Percentiles rank a stretch among this genome's conserved stretches.
phyloP scores from a whole-genome alignment of 1,140 invertebrate genomes.

The Ostrea edulis region DNA sequence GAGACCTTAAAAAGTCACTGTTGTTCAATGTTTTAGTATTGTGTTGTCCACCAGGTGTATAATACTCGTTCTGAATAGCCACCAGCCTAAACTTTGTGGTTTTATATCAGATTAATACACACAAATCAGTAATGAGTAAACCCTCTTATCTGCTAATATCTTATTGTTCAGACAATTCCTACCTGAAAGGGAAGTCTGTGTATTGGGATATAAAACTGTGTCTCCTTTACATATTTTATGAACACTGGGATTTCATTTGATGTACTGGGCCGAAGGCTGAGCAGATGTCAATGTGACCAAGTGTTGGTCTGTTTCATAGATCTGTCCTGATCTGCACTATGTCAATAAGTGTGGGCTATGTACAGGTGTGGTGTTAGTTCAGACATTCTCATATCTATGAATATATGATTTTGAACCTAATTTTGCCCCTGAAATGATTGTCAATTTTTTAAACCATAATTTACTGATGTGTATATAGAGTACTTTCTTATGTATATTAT shows the following conservation, averaged over 20 bases:
- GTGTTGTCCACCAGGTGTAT: background rate
- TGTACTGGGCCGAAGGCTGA: background rate
- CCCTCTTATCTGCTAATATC: conserved; percentile 34
- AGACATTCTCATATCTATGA: background rate
- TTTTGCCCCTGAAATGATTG: too few species aligned
- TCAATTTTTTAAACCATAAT: too few species aligned
- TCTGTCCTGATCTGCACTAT: background rate
- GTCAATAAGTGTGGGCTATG: background rate
- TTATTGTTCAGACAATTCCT: conserved; percentile 30
- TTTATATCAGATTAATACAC: conserved; percentile 34
- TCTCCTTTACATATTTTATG: conserved; percentile 32
- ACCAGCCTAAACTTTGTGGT: background rate
- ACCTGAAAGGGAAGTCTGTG: conserved; percentile 24
- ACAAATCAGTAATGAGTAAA: conserved; percentile 30
- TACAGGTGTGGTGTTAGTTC: background rate
- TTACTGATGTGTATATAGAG: too few species aligned
- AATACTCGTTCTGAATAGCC: background rate
- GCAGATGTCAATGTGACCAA: conserved; percentile 14
- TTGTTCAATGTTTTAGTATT: background rate
- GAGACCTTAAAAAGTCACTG: background rate
- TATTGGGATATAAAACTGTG: conserved; percentile 20
- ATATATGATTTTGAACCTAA: too few species aligned
- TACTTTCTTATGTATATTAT: too few species aligned
- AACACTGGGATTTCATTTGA: conserved; percentile 11
- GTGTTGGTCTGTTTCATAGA: background rate